These are phyloP conservation scores for Mythimna loreyi DNA, from an alignment of 2,888 invertebrate species.

Conservation along the genomic window DNA sequence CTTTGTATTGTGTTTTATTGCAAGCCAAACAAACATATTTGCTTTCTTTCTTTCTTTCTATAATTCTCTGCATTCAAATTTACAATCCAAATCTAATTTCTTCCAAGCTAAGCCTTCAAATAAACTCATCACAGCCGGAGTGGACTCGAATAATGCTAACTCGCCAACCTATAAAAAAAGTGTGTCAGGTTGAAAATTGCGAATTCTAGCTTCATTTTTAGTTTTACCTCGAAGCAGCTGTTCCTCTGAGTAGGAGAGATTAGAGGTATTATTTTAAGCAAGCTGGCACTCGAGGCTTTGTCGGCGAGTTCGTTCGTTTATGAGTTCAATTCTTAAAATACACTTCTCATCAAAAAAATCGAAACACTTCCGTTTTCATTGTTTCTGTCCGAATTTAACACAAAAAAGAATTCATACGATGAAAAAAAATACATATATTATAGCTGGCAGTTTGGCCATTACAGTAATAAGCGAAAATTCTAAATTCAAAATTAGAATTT, in stretches of 20 bases:
- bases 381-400: no score
- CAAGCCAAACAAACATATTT: no score
- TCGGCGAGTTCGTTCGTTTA: slow-evolving; percentile 40
- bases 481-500: no score
- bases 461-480: no score
- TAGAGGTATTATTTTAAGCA: slow-evolving; percentile 71
- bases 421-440: no score
- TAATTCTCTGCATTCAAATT: not conserved
- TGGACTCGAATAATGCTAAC: slow-evolving; percentile 20
- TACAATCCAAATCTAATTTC: not conserved
- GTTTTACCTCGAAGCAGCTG: slow-evolving; percentile 64
- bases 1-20: no score
- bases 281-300: slow-evolving; percentile 59
- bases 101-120: not conserved
- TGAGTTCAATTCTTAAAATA: slow-evolving; percentile 47
- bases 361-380: no score
- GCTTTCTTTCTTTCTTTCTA: no score
- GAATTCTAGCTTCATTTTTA: slow-evolving; percentile 56
- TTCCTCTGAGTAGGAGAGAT: slow-evolving; percentile 67
- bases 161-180: slow-evolving; percentile 33
- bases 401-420: no score
- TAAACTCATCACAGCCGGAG: not conserved
- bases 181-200: slow-evolving; percentile 47
- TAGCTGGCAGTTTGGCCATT: no score
- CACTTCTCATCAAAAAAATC: no score